Evolutionary conservation across 2,888 invertebrate species (phyloP), one percentile per base, ranked within the genome.

Genomic region (Polyommatus icarus): DNA sequence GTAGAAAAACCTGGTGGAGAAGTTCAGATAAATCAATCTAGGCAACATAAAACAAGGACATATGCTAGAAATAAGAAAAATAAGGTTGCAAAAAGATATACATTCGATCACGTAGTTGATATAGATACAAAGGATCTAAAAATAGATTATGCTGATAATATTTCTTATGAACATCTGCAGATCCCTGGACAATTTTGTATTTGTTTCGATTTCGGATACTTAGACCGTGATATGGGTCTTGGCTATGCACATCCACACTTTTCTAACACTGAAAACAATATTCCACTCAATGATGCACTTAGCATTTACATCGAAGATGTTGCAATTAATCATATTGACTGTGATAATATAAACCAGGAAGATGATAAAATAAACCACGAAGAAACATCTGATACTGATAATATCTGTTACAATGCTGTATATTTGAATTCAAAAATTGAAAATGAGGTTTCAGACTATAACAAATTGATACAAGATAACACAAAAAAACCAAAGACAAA

Each of bases 1-100:
- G 90, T 90, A 12, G 91, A 91, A 85, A 90, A 90, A 81, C 91
- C 92, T 78, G 92, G 91, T 85, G 91, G 91, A 81, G 73, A 78
- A 76, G 61, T 6, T 7, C 24, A 29, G 18, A 12, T 75, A 54
- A 29, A 29, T 54, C 36, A 20, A 15, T 71, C 18, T 50, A 76
- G 78, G 78, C 67, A 71, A 29, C 40, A 36, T 24, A 24, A 80
- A 79, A 36, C 85, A 24, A 90, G 85, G 84, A 90, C 89, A 10
- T 91, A 91, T 82, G 79, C 80, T 80, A 85, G 83, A 77, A 81
- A 79, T 76, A 84, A 82, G 72, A 84, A 80, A 80, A 24, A 67
- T 50, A 80, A 77, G 59, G 7, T 67, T 5, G 12, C 4, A 71
- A 78, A 79, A 29, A 29, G 12, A 1, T 18, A 4, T 75, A 59